These are phyloP conservation scores for Aproaerema taeniolella DNA, from an alignment of 2,888 invertebrate species.

Conservation along the genomic window DNA sequence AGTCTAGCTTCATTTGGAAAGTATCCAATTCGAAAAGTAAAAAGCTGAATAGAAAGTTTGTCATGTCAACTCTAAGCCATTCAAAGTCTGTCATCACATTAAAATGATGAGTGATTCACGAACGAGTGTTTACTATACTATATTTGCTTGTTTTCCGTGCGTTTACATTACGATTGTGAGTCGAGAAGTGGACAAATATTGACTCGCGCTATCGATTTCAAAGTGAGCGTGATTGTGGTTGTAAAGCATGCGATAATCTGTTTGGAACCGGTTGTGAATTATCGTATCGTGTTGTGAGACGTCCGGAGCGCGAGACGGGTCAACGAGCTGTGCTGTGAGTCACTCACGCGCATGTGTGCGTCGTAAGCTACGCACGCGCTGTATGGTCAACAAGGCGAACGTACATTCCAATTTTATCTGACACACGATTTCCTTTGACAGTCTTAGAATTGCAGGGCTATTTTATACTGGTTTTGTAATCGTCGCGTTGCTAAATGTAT, in stretches of 20 bases:
- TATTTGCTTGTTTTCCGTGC: no score
- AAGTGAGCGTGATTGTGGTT: slow-evolving; percentile 35
- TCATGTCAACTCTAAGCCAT: slow-evolving; percentile 23
- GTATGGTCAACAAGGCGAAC: no score
- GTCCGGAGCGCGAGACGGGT: slow-evolving; percentile 46
- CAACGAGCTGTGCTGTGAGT: slow-evolving; percentile 61
- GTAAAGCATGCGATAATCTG: slow-evolving; percentile 32
- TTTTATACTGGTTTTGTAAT: no score
- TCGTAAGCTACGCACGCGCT: slow-evolving; percentile 24
- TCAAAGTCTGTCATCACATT: slow-evolving; percentile 19
- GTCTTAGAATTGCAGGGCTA: no score
- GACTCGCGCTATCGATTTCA: slow-evolving; percentile 5
- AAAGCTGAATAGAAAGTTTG: slow-evolving; percentile 36
- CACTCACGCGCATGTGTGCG: slow-evolving; percentile 28
- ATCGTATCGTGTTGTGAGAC: slow-evolving; percentile 21
- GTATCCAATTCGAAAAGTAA: slow-evolving; percentile 23
- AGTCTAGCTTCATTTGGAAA: no score
- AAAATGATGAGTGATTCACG: slow-evolving; percentile 11
- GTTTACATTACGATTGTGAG: no score
- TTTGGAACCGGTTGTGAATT: slow-evolving; percentile 43
- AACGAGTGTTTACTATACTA: slow-evolving; percentile 8
- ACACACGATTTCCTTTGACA: no score
- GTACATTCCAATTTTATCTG: no score
- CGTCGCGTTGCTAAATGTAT: no score
- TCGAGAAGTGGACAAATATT: slow-evolving; percentile 20